These are phyloP conservation scores for Tylochromis polylepis DNA, from an alignment of 2,113 vertebrate species.

Conservation along the genomic window DNA sequence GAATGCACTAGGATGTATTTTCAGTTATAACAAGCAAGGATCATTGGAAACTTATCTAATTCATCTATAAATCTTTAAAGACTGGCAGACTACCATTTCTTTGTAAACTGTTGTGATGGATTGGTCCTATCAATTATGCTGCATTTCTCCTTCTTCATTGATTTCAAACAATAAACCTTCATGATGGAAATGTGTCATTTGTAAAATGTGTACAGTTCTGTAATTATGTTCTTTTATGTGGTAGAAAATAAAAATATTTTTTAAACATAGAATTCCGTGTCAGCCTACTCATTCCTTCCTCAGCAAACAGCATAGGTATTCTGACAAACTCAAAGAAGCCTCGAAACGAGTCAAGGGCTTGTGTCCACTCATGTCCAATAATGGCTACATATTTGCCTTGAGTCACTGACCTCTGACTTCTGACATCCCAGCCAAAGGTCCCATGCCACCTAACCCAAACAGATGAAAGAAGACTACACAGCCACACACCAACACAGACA, in stretches of 20 bases:
- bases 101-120: conserved; percentile 32
- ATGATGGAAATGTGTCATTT: conserved; percentile 60
- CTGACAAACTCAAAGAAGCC: background rate
- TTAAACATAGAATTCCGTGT: conserved; percentile 41
- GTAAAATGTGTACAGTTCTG: conserved; percentile 79
- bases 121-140: conserved; percentile 26
- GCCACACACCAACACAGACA: background rate
- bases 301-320: background rate
- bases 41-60: background rate
- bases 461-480: conserved; percentile 51
- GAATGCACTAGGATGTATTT: conserved; percentile 37
- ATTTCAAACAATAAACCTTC: conserved; percentile 31
- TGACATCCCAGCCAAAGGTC: conserved; percentile 27
- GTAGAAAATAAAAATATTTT: conserved; percentile 77
- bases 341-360: background rate
- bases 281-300: background rate
- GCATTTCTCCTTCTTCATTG: conserved; percentile 17
- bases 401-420: conserved; percentile 29
- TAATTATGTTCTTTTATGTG: conserved; percentile 61
- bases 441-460: background rate
- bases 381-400: conserved; percentile 4
- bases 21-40: conserved; percentile 9
- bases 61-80: background rate
- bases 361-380: conserved; percentile 1
- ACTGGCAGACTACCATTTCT: background rate